Evolutionary conservation across 64 coral and sea anemone genomes (phyloP).

Genomic region (Montipora efflorescens): DNA sequence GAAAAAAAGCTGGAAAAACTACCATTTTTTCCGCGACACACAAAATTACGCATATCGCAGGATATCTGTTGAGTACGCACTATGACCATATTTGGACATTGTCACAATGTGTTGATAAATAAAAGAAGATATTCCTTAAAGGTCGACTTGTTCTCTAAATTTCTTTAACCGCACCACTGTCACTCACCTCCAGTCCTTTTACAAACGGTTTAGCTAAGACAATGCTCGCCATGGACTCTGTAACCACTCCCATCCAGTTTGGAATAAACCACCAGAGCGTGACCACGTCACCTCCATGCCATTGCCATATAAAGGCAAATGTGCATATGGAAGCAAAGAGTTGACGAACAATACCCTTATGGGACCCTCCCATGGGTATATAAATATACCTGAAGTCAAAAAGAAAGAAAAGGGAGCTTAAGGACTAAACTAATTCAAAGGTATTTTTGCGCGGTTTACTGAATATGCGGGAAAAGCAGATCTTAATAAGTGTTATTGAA

Average conservation of each 20-base stretch:
- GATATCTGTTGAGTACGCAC: too few species aligned
- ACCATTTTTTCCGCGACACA: too few species aligned
- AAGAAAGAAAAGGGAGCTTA: background rate
- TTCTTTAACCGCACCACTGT: background rate
- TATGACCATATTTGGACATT: too few species aligned
- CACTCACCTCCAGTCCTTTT: background rate
- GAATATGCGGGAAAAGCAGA: too few species aligned
- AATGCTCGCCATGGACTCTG: conserved; percentile 59
- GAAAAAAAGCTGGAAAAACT: too few species aligned
- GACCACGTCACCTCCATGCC: conserved; percentile 84
- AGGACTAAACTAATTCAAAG: too few species aligned
- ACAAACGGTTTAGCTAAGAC: conserved; percentile 44
- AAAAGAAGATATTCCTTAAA: too few species aligned
- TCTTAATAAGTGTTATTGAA: too few species aligned
- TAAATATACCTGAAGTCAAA: conserved; percentile 88
- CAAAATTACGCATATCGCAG: too few species aligned
- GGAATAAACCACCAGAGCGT: conserved; percentile 81
- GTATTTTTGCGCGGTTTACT: too few species aligned
- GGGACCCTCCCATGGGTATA: conserved; percentile 90
- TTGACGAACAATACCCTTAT: conserved; percentile 75
- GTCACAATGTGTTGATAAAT: too few species aligned
- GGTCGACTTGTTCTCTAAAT: too few species aligned
- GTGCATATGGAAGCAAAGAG: conserved; percentile 69
- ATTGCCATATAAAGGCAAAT: conserved; percentile 91
- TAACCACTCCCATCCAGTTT: conserved; percentile 87